Evolutionary conservation across 2,888 invertebrate genomes (phyloP).

Genomic region (Strigamia maritima): DNA sequence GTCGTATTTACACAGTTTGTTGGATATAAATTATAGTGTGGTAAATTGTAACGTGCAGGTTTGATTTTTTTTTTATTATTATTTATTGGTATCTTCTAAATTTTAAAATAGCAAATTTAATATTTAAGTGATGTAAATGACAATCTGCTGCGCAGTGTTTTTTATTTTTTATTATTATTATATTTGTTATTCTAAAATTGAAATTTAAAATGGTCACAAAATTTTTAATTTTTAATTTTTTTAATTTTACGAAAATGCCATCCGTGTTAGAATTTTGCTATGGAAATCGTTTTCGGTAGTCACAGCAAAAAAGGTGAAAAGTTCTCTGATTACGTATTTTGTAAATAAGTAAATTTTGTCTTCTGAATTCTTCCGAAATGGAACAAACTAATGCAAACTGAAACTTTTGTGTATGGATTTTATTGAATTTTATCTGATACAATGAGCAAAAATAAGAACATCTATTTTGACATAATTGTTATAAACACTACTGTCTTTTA

Average conservation of each 20-base stretch:
- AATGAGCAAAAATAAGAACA: background rate
- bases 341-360: background rate
- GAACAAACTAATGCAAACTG: slow-evolving; percentile 23
- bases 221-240: background rate
- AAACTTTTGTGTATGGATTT: slow-evolving; percentile 15
- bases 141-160: background rate
- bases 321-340: slow-evolving; percentile 5
- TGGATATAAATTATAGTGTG: background rate
- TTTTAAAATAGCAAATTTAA: background rate
- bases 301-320: background rate
- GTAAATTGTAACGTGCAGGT: slow-evolving; percentile 2
- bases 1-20: background rate
- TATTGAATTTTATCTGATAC: slow-evolving; percentile 25
- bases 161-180: background rate
- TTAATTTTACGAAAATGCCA: background rate
- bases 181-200: background rate
- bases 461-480: slow-evolving; percentile 39
- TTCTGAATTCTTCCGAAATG: slow-evolving; percentile 16
- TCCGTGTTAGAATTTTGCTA: background rate
- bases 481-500: slow-evolving; percentile 8
- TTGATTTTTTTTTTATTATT: background rate
- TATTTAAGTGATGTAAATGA: background rate
- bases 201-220: background rate
- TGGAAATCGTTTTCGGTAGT: background rate
- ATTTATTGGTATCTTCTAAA: background rate